Evolutionary conservation across 2,888 invertebrate genomes (phyloP).

Genomic region (Aphrophora alni): DNA sequence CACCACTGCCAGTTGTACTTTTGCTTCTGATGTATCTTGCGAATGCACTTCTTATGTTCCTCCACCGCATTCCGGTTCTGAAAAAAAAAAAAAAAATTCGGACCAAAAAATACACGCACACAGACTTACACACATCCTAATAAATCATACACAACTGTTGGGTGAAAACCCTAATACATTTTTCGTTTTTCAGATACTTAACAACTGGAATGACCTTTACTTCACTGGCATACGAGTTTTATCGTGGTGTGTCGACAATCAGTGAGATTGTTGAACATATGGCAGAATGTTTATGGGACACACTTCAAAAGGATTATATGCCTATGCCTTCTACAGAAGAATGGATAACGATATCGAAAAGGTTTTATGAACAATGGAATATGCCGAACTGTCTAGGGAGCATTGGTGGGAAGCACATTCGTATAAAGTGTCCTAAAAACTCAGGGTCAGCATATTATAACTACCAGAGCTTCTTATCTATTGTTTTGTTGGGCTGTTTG

Average conservation of each 20-base stretch:
- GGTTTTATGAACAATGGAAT: conserved; percentile 27
- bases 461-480: conserved; percentile 19
- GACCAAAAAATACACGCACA: too few relatives aligned
- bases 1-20: conserved; percentile 7
- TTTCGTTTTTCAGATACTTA: conserved; percentile 12
- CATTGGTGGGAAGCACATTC: conserved; percentile 18
- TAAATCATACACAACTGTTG: too few relatives aligned
- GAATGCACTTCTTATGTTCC: not conserved
- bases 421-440: conserved; percentile 25
- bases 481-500: conserved; percentile 24
- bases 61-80: conserved; percentile 2
- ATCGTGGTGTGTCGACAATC: conserved; percentile 19
- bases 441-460: conserved; percentile 22
- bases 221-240: conserved; percentile 20
- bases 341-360: conserved; percentile 7
- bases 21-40: conserved; percentile 12
- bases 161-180: too few relatives aligned
- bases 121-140: too few relatives aligned
- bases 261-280: conserved; percentile 17
- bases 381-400: conserved; percentile 3
- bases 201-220: conserved; percentile 21
- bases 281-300: conserved; percentile 23
- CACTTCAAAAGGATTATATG: conserved; percentile 16
- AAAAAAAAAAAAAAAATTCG: not conserved
- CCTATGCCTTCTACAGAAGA: conserved; percentile 16